Evolutionary conservation across 2,888 invertebrate genomes (phyloP), one percentile per base, ranked within the genome.

Genomic region (Drosophila tripunctata): DNA sequence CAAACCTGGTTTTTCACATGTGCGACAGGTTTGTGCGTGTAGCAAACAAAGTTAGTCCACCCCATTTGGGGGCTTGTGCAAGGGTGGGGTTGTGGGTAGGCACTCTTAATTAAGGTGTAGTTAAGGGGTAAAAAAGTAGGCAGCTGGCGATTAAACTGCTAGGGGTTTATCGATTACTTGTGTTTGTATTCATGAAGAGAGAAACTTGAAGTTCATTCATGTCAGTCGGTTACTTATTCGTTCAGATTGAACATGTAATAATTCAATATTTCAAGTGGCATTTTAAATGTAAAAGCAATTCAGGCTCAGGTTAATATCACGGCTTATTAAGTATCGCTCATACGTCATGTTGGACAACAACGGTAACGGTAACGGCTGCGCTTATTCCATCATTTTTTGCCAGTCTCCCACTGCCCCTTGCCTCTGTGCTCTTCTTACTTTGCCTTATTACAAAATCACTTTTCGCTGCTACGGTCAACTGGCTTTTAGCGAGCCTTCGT

Each of bases 401-500:
- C 30, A 14, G 24, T 27, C 40, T 27, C 27, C 21, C 15, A 10
- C 6, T 21, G 35, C 33, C 27, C 7, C 51, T 22, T 14, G 12
- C 19, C 17, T 17, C 12, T 19, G 31, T 30, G 40, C 75, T 63
- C 60, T 50, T 61, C 61, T 60, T 50, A 63, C 77, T 67, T 66
- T 76, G 60, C 72, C 60, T 76, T 79, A 80, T 80, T 80, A 77
- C 81, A 61, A 76, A 76, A 76, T 80, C 77, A 64, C 63, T 61
- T 76, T 44, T 24, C 57, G 44, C 14, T 22, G 30, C 44, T 17
- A 24, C 30, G 38, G 31, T 47, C 55, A 47, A 41, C 54, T 50
- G 58, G 36, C 35, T 31, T 52, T 50, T 10, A 8, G 33, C 40
- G 43, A 36, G 36, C 15, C 50, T 43, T 21, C 36, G 45, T 30